These are phyloP conservation scores for Lycocerus yunnanus DNA, from an alignment of 2,888 invertebrate species.

Conservation along the genomic window DNA sequence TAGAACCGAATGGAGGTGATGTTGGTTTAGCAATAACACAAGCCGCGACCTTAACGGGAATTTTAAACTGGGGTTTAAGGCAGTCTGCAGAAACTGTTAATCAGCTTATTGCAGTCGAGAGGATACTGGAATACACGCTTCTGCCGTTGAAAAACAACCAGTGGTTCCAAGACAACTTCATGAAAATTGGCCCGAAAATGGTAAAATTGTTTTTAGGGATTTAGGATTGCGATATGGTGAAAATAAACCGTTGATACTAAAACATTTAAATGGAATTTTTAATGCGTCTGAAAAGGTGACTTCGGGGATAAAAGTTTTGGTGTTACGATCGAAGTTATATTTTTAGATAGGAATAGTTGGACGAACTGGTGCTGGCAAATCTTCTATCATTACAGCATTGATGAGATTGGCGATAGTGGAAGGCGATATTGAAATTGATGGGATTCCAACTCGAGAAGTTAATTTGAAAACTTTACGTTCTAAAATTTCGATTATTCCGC, in stretches of 20 bases:
- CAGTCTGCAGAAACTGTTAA: slow-evolving; percentile 82
- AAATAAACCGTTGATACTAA: slow-evolving; percentile 69
- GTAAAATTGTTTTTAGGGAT: slow-evolving; percentile 65
- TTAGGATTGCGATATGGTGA: slow-evolving; percentile 70
- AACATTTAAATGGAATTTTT: slow-evolving; percentile 69
- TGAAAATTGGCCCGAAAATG: slow-evolving; percentile 70
- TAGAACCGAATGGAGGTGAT: slow-evolving; percentile 57
- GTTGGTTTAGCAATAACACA: slow-evolving; percentile 71
- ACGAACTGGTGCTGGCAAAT: slow-evolving; percentile 83
- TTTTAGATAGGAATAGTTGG: slow-evolving; percentile 78
- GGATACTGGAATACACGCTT: slow-evolving; percentile 79
- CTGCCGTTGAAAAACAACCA: slow-evolving; percentile 66
- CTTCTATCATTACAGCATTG: slow-evolving; percentile 69
- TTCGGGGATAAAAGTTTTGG: background rate
- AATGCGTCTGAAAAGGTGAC: slow-evolving; percentile 72
- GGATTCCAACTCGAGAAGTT: slow-evolving; percentile 61
- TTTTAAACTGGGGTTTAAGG: slow-evolving; percentile 78
- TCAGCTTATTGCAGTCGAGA: slow-evolving; percentile 80
- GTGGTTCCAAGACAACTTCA: slow-evolving; percentile 59
- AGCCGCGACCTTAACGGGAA: slow-evolving; percentile 62
- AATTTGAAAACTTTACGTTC: slow-evolving; percentile 65
- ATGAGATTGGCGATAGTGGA: slow-evolving; percentile 61
- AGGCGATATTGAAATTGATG: slow-evolving; percentile 72
- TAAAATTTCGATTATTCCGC: slow-evolving; percentile 75
- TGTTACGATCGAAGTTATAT: background rate